phyloP scores from a whole-genome alignment of 1,140 invertebrate species.

The Apis mellifera region Amel_HAv3.1 CM009933.2:7456501-7457000 shows the following conservation, averaged over 20 bases:
- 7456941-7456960: constrained; percentile 1
- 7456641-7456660: background rate
- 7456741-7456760: constrained; percentile 69
- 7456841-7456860: constrained; percentile 75
- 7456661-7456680: constrained; percentile 25
- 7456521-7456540: constrained; percentile 29
- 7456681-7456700: constrained; percentile 39
- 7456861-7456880: constrained; percentile 80
- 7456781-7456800: constrained; percentile 71
- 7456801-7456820: constrained; percentile 72
- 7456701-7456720: constrained; percentile 68
- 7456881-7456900: constrained; percentile 80
- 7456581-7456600: background rate
- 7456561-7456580: background rate
- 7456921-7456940: constrained; percentile 72
- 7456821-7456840: constrained; percentile 73
- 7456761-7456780: constrained; percentile 52
- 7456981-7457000: no score
- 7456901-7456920: constrained; percentile 79
- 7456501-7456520: constrained; percentile 20
- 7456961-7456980: background rate
- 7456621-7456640: constrained; percentile 14
- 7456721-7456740: constrained; percentile 67
- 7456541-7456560: background rate
- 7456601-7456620: constrained; percentile 21